Conservation (phyloP, 2,888 invertebrate species). For the Euphydryas editha region DNA sequence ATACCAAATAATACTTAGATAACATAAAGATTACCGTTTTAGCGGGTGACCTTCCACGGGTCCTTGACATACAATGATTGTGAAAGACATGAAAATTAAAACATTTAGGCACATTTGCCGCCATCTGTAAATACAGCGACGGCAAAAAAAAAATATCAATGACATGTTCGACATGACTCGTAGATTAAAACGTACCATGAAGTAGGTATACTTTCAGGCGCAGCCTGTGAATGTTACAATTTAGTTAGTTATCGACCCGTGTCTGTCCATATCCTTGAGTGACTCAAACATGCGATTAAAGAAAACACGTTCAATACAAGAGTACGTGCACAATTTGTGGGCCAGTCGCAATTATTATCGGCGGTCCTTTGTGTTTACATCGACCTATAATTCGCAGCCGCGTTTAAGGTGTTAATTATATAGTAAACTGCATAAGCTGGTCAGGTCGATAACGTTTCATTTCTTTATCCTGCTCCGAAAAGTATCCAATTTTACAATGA, state of each 20-base stretch:
- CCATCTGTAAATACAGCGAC: slow-evolving; percentile 20
- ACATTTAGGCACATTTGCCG: slow-evolving; percentile 54
- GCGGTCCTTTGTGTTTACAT: slow-evolving; percentile 57
- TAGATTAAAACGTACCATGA: slow-evolving; percentile 48
- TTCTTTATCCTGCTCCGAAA: slow-evolving; percentile 14
- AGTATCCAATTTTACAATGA: neutral
- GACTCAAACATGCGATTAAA: slow-evolving; percentile 55
- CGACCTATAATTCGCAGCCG: slow-evolving; percentile 26
- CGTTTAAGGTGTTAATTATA: slow-evolving; percentile 34
- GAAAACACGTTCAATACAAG: slow-evolving; percentile 58
- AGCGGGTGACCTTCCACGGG: slow-evolving; percentile 74
- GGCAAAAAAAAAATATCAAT: slow-evolving; percentile 12
- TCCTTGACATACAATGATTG: slow-evolving; percentile 75
- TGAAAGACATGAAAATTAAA: slow-evolving; percentile 67
- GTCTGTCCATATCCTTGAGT: slow-evolving; percentile 54
- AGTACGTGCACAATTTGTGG: slow-evolving; percentile 56
- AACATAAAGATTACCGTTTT: slow-evolving; percentile 81
- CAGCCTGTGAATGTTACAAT: slow-evolving; percentile 55
- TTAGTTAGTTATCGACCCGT: slow-evolving; percentile 55
- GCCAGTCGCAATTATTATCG: slow-evolving; percentile 64
- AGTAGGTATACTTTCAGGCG: slow-evolving; percentile 44
- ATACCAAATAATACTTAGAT: slow-evolving; percentile 67
- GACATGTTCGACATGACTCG: slow-evolving; percentile 44
- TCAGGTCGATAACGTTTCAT: slow-evolving; percentile 18
- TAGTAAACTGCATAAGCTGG: slow-evolving; percentile 17